These are phyloP conservation scores for Leuctra nigra DNA, from an alignment of 2,888 invertebrate species.

Conservation along the genomic window DNA sequence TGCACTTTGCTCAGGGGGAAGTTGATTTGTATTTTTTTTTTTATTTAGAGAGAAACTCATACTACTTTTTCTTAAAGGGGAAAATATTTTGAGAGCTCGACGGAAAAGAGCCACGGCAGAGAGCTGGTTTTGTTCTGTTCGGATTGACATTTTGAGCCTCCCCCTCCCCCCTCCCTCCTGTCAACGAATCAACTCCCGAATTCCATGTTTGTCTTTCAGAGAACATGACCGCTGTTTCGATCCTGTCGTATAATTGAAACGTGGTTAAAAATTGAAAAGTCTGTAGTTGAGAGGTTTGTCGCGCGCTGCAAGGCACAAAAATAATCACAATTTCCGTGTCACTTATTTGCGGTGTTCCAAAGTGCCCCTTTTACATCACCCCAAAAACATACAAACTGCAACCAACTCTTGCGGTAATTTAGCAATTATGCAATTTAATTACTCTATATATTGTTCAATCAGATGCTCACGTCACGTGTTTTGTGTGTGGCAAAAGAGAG, in stretches of 20 bases:
- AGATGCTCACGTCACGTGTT: slow-evolving; percentile 9
- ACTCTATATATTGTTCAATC: slow-evolving; percentile 15
- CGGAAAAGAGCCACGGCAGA: background rate
- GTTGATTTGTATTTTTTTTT: slow-evolving; percentile 5
- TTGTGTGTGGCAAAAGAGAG: slow-evolving; percentile 9
- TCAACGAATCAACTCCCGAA: slow-evolving; percentile 15
- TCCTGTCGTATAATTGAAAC: slow-evolving; percentile 27
- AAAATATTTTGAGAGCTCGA: background rate
- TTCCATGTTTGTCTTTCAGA: slow-evolving; percentile 25
- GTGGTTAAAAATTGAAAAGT: slow-evolving; percentile 27
- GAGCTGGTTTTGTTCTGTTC: too few relatives aligned
- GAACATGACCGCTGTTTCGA: slow-evolving; percentile 25
- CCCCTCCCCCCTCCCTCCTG: slow-evolving; percentile 10
- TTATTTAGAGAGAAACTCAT: background rate
- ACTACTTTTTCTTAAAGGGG: background rate
- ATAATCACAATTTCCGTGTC: background rate
- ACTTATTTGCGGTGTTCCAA: slow-evolving; percentile 3
- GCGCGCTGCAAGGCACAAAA: background rate
- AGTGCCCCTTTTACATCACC: background rate
- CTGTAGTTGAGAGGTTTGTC: slow-evolving; percentile 23
- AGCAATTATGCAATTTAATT: slow-evolving; percentile 19
- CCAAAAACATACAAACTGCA: background rate
- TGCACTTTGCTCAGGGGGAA: slow-evolving; percentile 1
- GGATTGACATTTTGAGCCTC: slow-evolving; percentile 19
- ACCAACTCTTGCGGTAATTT: slow-evolving; percentile 16